Percentiles rank a stretch among this genome's conserved stretches.
Conservation (phyloP, 1,140 invertebrate genomes). For the Globodera ellingtonae region DNA sequence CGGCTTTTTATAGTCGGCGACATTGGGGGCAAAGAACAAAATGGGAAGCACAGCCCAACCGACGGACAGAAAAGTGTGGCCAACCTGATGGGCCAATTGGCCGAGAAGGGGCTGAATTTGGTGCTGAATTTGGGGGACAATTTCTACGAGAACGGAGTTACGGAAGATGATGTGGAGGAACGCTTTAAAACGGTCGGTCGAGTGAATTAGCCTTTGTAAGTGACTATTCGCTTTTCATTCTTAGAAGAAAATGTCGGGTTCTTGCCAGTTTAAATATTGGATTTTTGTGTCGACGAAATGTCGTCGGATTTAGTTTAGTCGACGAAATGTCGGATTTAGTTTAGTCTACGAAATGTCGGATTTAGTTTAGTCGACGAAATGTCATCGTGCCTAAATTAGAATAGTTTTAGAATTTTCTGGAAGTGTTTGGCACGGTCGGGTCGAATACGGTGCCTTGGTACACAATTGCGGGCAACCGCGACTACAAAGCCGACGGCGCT, state of each 20-base stretch:
- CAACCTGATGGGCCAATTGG: neutral
- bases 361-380: no score
- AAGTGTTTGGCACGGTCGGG: neutral
- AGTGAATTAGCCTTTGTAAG: neutral
- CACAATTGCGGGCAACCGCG: slow-evolving; percentile 22
- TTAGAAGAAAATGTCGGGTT: no score
- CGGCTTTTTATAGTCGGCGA: neutral
- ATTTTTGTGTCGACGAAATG: no score
- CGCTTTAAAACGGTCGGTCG: slow-evolving; percentile 11
- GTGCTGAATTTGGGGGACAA: slow-evolving; percentile 25
- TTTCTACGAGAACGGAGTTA: slow-evolving; percentile 23
- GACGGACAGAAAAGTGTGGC: neutral
- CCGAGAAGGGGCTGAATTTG: neutral
- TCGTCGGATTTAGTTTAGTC: no score
- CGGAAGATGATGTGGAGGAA: neutral
- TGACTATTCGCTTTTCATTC: no score
- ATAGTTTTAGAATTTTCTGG: neutral
- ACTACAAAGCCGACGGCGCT: slow-evolving; percentile 5
- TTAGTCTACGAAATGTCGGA: no score
- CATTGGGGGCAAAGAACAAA: neutral
- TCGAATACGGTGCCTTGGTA: neutral
- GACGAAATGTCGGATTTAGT: no score
- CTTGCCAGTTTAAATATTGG: no score
- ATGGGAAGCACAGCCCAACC: neutral
- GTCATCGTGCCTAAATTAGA: no score